phyloP scores from a whole-genome alignment of 2,113 vertebrate genomes.

The Xiphophorus maculatus region DNA sequence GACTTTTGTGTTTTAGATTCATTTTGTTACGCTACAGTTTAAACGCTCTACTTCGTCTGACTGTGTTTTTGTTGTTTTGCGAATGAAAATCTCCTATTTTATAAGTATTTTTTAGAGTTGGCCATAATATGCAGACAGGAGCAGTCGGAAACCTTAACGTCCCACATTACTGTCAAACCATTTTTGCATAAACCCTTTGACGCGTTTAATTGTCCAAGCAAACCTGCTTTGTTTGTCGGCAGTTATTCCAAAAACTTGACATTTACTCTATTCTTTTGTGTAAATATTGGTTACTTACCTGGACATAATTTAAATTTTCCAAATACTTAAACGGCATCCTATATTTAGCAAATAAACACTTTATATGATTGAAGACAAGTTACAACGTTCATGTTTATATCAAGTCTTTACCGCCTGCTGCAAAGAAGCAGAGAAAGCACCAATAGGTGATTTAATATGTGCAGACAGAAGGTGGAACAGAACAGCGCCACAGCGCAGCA shows the following conservation, averaged over 20 bases:
- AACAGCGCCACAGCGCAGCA: too few relatives aligned
- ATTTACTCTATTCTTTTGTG: neutral
- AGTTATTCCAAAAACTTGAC: neutral
- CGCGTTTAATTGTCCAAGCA: neutral
- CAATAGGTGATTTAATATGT: constrained; percentile 40
- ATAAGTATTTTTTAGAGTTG: too few relatives aligned
- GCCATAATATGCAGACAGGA: too few relatives aligned
- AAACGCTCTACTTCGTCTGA: neutral
- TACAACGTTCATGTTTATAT: neutral
- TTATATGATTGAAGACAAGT: too few relatives aligned
- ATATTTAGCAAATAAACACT: neutral
- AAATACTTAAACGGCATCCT: neutral
- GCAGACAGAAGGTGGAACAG: neutral
- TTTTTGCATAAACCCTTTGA: neutral
- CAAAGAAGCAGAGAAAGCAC: constrained; percentile 26
- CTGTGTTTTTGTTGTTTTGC: too few relatives aligned
- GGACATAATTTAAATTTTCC: neutral
- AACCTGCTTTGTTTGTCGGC: too few relatives aligned
- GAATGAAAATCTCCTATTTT: too few relatives aligned
- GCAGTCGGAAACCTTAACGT: too few relatives aligned
- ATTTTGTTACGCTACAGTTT: neutral
- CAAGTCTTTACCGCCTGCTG: constrained; percentile 5
- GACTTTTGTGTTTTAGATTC: neutral
- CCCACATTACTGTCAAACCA: too few relatives aligned
- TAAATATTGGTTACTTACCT: neutral